phyloP scores from a whole-genome alignment of 2,113 vertebrate species.

The Tyto alba region DNA sequence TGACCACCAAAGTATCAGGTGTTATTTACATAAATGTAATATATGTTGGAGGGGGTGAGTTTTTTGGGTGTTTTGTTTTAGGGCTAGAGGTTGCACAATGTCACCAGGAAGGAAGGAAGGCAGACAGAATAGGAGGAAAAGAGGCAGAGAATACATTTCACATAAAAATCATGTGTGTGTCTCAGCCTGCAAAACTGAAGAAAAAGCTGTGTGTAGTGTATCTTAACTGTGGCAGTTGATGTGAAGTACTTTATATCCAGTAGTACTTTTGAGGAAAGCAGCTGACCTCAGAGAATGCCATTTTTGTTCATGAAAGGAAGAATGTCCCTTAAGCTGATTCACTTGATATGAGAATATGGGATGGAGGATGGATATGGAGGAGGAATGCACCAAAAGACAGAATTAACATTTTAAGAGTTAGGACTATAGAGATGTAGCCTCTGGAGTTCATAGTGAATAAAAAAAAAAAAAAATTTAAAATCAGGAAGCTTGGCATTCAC shows the following conservation, averaged over 20 bases:
- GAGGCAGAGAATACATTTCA: background rate
- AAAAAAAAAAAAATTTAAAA: background rate
- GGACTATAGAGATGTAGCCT: background rate
- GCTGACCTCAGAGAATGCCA: background rate
- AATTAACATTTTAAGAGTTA: background rate
- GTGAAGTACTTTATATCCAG: background rate
- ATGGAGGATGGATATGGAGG: background rate
- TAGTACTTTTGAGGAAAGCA: background rate
- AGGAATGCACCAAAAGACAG: background rate
- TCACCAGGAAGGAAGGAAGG: conserved; percentile 22
- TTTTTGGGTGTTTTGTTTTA: background rate
- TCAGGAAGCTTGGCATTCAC: background rate
- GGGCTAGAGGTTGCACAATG: background rate
- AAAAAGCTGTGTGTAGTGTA: background rate
- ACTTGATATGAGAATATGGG: background rate
- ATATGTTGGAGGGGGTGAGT: background rate
- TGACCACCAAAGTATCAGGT: background rate
- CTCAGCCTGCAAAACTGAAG: background rate
- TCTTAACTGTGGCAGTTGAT: background rate
- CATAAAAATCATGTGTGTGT: background rate
- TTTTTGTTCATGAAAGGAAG: background rate
- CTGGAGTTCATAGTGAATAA: background rate
- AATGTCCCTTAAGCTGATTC: background rate
- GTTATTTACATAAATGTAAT: background rate
- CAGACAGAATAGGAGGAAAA: conserved; percentile 26